Conservation (phyloP, 2,888 invertebrate species). For the Zeuzera pyrina region DNA sequence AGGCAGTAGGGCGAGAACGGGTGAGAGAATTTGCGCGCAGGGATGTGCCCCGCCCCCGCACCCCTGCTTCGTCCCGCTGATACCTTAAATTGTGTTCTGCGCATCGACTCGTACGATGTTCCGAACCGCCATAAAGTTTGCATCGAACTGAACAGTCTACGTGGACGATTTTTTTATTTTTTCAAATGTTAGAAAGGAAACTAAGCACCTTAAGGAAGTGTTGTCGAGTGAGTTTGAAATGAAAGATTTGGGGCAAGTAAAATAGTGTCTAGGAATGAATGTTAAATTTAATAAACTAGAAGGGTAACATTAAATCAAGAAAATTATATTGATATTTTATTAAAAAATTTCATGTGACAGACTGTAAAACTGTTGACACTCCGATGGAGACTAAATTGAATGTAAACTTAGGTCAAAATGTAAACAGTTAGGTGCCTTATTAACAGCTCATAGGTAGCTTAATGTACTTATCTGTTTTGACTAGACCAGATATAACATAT, state of each 20-base stretch:
- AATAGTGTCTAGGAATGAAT: constrained; percentile 10
- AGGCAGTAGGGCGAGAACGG: too few relatives aligned
- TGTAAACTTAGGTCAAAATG: constrained; percentile 5
- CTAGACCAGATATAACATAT: constrained; percentile 16
- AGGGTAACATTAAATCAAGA: constrained; percentile 10
- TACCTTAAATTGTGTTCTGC: too few relatives aligned
- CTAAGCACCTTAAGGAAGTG: constrained; percentile 3
- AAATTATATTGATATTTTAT: constrained; percentile 11
- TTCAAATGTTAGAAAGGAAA: constrained; percentile 7
- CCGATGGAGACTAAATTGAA: constrained; percentile 10
- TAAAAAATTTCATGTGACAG: constrained; percentile 10
- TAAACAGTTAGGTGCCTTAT: constrained; percentile 9
- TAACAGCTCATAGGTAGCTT: constrained; percentile 10
- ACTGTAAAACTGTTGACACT: constrained; percentile 10
- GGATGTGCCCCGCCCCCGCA: too few relatives aligned
- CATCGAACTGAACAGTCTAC: constrained; percentile 6
- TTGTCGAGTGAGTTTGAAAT: constrained; percentile 11
- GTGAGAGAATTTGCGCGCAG: too few relatives aligned
- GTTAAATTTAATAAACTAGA: constrained; percentile 9
- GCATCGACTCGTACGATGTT: too few relatives aligned
- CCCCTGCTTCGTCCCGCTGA: too few relatives aligned
- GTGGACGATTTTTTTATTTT: constrained; percentile 7
- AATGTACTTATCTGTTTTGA: constrained; percentile 16
- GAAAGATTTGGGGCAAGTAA: constrained; percentile 11
- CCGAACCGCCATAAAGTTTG: constrained; percentile 4